Evolutionary conservation across 30 jellyfish, hydroid and myxozoan species (phyloP), one percentile per base, ranked within the genome.

Genomic region (Aurelia sp.): DNA sequence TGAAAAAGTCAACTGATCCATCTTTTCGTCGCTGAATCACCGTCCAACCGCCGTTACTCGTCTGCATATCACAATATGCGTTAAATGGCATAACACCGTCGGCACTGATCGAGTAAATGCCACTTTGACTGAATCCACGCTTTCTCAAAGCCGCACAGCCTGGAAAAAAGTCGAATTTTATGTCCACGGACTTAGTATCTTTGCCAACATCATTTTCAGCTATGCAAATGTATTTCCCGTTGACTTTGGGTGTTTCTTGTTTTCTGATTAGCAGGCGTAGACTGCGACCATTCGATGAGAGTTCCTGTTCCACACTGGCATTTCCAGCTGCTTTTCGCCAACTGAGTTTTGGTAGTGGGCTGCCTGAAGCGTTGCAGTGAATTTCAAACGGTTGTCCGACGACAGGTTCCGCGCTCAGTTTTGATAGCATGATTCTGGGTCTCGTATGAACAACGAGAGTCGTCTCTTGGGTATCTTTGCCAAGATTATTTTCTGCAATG

Each of bases 21-120:
- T 80, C 81, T 7, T 27, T 47, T 31, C 90, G 63, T 40, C 90
- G 76, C 59, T 80, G 90, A 33, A 80, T 59, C 21, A 80, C 90
- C 50, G 55, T 63, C 90, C 90, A 80, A 27, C 90, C 90, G 19
- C 90, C 72, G 35, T 51, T 48, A 33, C 77, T 44, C 17, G 88
- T 78, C 24, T 16, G 4, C 88, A 78, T 78, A 20, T 78, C 88
- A 78, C 88, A 78, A 27, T 63, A 80, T 13, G 55, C 77, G 10
- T 80, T 72, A 74, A 74, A 74, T 7, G 85, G 59, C 30, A 62
- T 18, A 13, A 51, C 57, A 6, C 38, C 85, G 40, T 74, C 85
- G 1, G 85, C 73, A 35, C 57, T 74, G 64, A 74, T 74, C 15
- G 85, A 48, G 59, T 74, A 74, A 13, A 74, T n/a, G 15, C 85